phyloP scores from a whole-genome alignment of 2,888 invertebrate species.

The Lomographa bimaculata region DNA sequence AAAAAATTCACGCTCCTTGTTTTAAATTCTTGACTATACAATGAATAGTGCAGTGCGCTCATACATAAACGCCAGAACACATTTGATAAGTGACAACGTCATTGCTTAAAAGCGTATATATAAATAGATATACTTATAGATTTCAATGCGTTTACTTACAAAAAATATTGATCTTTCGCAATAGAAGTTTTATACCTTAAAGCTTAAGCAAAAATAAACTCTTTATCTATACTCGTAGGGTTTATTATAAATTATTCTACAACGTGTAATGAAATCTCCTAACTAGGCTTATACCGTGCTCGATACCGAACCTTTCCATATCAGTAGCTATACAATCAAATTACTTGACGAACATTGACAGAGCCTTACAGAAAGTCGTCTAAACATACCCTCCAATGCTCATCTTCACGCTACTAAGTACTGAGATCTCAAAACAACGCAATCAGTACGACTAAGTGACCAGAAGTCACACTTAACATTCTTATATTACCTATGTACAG shows the following conservation, averaged over 20 bases:
- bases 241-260: constrained; percentile 45
- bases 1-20: too few relatives aligned
- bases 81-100: constrained; percentile 21
- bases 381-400: background rate
- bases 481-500: constrained; percentile 54
- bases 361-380: too few relatives aligned
- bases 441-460: constrained; percentile 10
- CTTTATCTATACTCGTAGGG: constrained; percentile 65
- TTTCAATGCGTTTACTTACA: constrained; percentile 71
- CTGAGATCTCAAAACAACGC: constrained; percentile 9
- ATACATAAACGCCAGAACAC: constrained; percentile 30
- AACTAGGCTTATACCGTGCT: constrained; percentile 77
- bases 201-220: constrained; percentile 83
- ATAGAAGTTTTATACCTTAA: constrained; percentile 72
- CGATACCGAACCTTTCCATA: constrained; percentile 51
- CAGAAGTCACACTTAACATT: constrained; percentile 5
- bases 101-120: constrained; percentile 58
- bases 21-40: constrained; percentile 20
- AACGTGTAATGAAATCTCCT: constrained; percentile 48
- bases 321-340: constrained; percentile 38
- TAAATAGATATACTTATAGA: constrained; percentile 51
- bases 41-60: constrained; percentile 21
- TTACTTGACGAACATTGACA: constrained; percentile 8
- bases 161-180: constrained; percentile 78
- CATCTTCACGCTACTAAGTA: constrained; percentile 6